phyloP scores from a whole-genome alignment of 2,888 invertebrate species.

The Anarsia innoxiella region DNA sequence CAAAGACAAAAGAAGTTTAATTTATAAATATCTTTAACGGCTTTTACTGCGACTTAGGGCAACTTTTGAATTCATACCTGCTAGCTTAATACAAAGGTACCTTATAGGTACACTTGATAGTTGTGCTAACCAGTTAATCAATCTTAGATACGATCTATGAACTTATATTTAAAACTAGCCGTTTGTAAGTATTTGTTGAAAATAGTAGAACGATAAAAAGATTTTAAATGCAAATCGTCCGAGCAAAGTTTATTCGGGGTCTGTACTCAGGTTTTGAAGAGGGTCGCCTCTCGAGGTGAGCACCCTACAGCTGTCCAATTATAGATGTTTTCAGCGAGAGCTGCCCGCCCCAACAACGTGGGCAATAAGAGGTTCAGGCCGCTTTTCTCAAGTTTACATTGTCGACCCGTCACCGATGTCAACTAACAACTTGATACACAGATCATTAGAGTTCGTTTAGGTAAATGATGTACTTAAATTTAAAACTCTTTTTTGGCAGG shows the following conservation, averaged over 20 bases:
- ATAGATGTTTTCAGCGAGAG: constrained; percentile 54
- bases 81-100: too few relatives aligned
- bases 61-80: too few relatives aligned
- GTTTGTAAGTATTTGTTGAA: too few relatives aligned
- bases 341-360: constrained; percentile 31
- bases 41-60: too few relatives aligned
- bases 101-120: too few relatives aligned
- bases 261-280: constrained; percentile 47
- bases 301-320: constrained; percentile 60
- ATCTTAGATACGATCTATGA: too few relatives aligned
- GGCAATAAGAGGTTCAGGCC: constrained; percentile 27
- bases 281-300: constrained; percentile 56
- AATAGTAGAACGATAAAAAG: too few relatives aligned
- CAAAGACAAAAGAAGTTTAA: too few relatives aligned
- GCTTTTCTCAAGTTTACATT: constrained; percentile 18
- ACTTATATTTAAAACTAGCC: too few relatives aligned
- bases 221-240: constrained; percentile 41
- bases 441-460: background rate
- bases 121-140: too few relatives aligned
- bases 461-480: background rate
- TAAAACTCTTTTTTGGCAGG: constrained; percentile 24
- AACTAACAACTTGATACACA: too few relatives aligned
- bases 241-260: constrained; percentile 38
- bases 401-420: constrained; percentile 5
- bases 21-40: too few relatives aligned